Conservation (phyloP, 2,797 vertebrate genomes). For the Heteromormyrus szaboi region DNA sequence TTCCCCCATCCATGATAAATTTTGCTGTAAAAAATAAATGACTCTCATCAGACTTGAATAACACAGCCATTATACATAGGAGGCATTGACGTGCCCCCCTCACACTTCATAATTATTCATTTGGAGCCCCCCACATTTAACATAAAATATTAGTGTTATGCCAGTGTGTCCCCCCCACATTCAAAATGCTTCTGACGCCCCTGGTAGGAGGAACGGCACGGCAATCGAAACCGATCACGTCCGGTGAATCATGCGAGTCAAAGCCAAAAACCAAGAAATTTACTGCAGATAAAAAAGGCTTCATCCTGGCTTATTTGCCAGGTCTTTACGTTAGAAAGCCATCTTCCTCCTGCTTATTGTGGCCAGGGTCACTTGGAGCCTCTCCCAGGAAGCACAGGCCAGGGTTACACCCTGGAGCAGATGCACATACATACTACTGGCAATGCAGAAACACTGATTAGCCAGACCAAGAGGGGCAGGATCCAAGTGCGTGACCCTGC, state of each 20-base stretch:
- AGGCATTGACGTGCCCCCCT: neutral
- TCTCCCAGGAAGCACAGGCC: neutral
- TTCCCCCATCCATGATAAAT: neutral
- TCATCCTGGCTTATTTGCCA: neutral
- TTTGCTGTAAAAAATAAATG: neutral
- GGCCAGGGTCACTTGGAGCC: neutral
- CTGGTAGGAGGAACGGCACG: neutral
- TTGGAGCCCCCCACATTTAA: too few species aligned
- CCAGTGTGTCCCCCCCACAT: too few species aligned
- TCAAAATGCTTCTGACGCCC: too few species aligned
- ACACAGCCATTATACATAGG: neutral
- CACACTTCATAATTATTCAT: too few species aligned
- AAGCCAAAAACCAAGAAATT: neutral
- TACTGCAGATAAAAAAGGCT: neutral
- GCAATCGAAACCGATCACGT: neutral
- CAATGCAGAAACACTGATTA: neutral
- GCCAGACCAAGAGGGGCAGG: neutral
- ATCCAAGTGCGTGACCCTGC: neutral
- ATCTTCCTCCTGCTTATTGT: neutral
- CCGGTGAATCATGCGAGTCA: neutral
- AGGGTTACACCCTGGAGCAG: neutral
- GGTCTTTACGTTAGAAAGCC: neutral
- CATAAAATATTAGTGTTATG: too few species aligned
- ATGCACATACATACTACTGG: neutral
- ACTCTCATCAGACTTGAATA: neutral